These are phyloP conservation scores for Patella ulyssiponensis DNA, from an alignment of 2,888 invertebrate genomes.

Conservation along the genomic window DNA sequence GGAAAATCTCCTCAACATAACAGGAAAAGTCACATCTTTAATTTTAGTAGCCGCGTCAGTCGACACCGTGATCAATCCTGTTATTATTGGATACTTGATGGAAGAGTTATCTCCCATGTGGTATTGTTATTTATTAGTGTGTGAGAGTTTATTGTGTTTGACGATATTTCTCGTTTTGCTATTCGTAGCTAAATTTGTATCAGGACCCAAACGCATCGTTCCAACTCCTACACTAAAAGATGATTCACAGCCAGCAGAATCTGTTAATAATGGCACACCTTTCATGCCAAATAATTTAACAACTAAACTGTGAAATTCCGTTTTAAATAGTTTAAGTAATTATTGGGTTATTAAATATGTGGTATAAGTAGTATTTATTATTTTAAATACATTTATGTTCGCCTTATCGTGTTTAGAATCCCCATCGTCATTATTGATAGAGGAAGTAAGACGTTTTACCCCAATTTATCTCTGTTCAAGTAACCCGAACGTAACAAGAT, in stretches of 20 bases:
- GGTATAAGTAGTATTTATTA: too few species aligned
- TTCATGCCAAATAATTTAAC: too few species aligned
- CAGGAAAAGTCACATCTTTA: slow-evolving; percentile 68
- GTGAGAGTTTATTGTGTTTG: slow-evolving; percentile 47
- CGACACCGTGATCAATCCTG: slow-evolving; percentile 69
- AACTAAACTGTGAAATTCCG: too few species aligned
- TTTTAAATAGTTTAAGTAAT: too few species aligned
- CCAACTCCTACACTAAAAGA: not conserved
- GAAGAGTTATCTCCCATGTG: slow-evolving; percentile 59
- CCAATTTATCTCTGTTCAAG: too few species aligned
- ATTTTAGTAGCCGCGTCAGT: slow-evolving; percentile 68
- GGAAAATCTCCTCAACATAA: slow-evolving; percentile 65
- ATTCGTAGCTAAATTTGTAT: not conserved
- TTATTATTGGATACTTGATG: slow-evolving; percentile 66
- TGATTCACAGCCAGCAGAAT: not conserved
- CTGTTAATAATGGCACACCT: too few species aligned
- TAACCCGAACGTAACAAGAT: too few species aligned
- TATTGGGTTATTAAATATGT: too few species aligned
- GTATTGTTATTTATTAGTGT: slow-evolving; percentile 63
- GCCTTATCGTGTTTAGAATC: too few species aligned
- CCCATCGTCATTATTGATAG: too few species aligned
- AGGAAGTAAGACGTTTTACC: too few species aligned
- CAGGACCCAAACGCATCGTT: not conserved
- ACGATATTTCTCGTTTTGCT: slow-evolving; percentile 45
- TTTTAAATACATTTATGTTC: too few species aligned